Base-by-base conservation (phyloP, 2,113 vertebrate species). In the Meriones unguiculatus region DNA sequence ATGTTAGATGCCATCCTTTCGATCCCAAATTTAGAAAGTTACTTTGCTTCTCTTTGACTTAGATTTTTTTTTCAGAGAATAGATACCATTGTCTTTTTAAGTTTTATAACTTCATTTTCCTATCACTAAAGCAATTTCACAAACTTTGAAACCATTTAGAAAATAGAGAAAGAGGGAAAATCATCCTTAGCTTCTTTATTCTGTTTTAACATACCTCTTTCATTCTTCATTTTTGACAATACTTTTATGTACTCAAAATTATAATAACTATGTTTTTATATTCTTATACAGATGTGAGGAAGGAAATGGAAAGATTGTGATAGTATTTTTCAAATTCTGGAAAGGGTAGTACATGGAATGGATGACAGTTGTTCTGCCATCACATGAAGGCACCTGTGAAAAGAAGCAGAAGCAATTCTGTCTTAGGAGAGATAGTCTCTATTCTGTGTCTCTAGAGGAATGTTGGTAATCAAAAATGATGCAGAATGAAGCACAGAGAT, bases 241-340 rank as follows among this genome's bases (percentile, higher is more conserved):
- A 69, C 35, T 62, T 93, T 94, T 80, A 87, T 38, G 22, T 64
- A 77, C 25, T 95, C 9, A 89, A 87, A 95, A 81, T 97, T 89
- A 89, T 46, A 72, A 85, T 73, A 11, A 28, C 67, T 57, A 20
- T 52, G n/a, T 59, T 89, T 88, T 72, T n/a, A 30, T 85, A 70
- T 88, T 77, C 86, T 95, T 82, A 54, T 67, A 84, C 24, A 95
- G 69, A 78, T 93, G 28, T 90, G 69, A 87, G 64, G 77, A 89
- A 82, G 38, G 13, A 87, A 91, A 77, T 25, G 72, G n/a, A 64
- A 87, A 88, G 46, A 77, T 75, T 59, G 1, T 72, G 70, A 73
- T 54, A 30, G 30, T 1, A 92, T 38, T 81, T 95, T 92, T 90
- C 38, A 90, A 73, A 93, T 59, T 91, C 50, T 89, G 86, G n/a